Conservation (phyloP, 2,888 invertebrate species). For the Callyntrura sp. region DNA sequence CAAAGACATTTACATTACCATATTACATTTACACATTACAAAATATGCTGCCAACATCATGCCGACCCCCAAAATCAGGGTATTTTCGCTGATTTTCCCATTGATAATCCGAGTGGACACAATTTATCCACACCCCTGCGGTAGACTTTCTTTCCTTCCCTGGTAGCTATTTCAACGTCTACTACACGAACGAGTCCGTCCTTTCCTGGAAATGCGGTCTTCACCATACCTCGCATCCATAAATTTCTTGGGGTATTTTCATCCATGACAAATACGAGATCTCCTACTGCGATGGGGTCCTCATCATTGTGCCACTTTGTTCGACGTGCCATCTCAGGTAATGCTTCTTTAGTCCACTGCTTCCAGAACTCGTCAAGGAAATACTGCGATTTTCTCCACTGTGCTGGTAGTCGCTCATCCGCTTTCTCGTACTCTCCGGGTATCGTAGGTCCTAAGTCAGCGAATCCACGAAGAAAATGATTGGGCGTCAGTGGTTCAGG, state of each 20-base stretch:
- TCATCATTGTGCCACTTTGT: no score
- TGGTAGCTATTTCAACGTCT: background rate
- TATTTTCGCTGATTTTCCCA: background rate
- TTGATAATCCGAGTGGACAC: background rate
- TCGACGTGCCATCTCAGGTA: no score
- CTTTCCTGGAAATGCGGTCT: background rate
- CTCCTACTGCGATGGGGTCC: no score
- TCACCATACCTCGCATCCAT: no score
- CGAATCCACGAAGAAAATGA: background rate
- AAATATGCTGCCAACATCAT: background rate
- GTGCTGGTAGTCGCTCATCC: background rate
- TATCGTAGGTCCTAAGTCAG: background rate
- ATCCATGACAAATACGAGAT: no score
- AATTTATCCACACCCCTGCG: background rate
- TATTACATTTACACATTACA: no score
- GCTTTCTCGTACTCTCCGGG: background rate
- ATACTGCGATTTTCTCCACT: background rate
- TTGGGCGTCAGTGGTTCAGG: background rate
- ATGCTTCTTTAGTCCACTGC: background rate
- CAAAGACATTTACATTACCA: no score
- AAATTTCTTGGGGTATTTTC: no score
- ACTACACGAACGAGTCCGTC: background rate
- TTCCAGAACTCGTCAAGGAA: background rate
- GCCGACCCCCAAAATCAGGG: conserved; percentile 21
- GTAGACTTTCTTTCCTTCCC: background rate